phyloP scores from a whole-genome alignment of 2,113 vertebrate species.

The Oenanthe oenanthe region DNA sequence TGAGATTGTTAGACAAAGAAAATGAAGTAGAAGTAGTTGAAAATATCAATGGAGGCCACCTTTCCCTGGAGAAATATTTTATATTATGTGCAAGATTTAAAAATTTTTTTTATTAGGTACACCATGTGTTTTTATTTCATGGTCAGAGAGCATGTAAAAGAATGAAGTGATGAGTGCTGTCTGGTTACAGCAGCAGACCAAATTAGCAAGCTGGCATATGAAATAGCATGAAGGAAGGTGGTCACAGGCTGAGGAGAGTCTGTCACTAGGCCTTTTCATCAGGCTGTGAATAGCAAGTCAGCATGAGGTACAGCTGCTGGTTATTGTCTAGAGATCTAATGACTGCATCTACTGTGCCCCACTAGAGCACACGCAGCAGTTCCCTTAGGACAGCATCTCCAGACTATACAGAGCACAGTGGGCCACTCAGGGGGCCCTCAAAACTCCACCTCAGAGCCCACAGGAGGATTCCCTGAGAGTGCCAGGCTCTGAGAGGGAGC shows the following conservation, averaged over 20 bases:
- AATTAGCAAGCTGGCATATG: background rate
- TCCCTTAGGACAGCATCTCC: background rate
- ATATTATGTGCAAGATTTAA: background rate
- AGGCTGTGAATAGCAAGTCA: constrained; percentile 29
- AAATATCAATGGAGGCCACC: background rate
- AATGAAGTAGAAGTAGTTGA: background rate
- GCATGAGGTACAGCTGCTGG: background rate
- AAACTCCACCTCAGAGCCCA: background rate
- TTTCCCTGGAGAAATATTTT: background rate
- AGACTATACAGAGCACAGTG: background rate
- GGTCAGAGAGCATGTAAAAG: background rate
- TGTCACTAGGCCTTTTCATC: constrained; percentile 15
- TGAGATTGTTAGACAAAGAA: background rate
- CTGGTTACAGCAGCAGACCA: background rate
- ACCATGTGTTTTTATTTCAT: background rate
- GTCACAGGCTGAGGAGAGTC: background rate
- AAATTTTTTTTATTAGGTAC: background rate
- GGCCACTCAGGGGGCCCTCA: background rate
- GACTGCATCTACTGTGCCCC: background rate
- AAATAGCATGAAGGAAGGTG: background rate
- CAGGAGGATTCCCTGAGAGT: background rate
- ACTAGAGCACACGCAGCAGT: background rate
- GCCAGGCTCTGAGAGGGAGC: background rate
- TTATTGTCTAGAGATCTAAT: constrained; percentile 12
- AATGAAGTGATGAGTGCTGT: background rate